Conservation (phyloP, 35 echinoderm and acorn worm genomes). For the Heliocidaris tuberculata region DNA sequence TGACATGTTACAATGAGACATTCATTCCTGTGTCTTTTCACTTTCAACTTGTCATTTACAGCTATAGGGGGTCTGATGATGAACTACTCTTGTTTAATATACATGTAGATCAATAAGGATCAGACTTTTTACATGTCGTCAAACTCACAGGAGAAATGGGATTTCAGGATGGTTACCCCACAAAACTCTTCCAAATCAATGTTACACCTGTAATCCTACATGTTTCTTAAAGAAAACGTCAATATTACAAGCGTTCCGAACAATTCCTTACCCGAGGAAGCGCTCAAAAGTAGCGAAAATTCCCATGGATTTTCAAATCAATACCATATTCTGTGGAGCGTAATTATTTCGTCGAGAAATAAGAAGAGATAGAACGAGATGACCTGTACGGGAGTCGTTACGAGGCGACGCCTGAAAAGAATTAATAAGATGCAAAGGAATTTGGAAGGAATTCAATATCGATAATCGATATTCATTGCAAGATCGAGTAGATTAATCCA, state of each 20-base stretch:
- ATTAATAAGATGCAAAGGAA: constrained; percentile 7
- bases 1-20: not conserved
- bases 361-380: not conserved
- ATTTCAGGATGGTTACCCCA: not conserved
- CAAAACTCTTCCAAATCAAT: not conserved
- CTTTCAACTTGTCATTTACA: not conserved
- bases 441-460: not conserved
- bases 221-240: constrained; percentile 27
- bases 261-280: not conserved
- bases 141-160: not conserved
- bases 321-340: constrained; percentile 36
- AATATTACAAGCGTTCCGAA: not conserved
- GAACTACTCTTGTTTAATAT: not conserved
- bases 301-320: constrained; percentile 32
- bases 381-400: not conserved
- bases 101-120: not conserved
- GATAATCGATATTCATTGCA: constrained; percentile 48
- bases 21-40: not conserved
- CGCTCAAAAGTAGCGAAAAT: not conserved
- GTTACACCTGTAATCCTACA: constrained; percentile 42
- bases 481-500: constrained; percentile 32
- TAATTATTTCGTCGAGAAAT: constrained; percentile 39
- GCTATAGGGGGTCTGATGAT: not conserved
- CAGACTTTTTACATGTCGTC: not conserved
- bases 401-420: not conserved